Base-by-base conservation (phyloP, 1,140 invertebrate species). In the Microplitis mediator region DNA sequence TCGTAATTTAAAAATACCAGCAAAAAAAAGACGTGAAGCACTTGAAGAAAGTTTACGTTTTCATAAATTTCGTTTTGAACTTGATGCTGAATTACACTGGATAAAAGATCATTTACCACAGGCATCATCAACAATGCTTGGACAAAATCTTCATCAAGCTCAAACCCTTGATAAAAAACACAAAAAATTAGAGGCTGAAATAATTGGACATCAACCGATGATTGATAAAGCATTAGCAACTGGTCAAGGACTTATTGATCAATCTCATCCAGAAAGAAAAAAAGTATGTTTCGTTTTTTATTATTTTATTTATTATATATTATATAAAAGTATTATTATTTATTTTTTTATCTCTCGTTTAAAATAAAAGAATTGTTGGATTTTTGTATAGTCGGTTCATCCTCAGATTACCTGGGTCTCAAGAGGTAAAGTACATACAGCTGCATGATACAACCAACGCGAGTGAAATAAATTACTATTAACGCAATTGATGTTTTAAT, bases 41-140 rank as follows among this genome's bases (percentile, higher is more conserved):
- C 86, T 99, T 3, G 95, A 98, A 81, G 95, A 97, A 82, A 95
- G 95, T 39, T 80, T 95, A 4, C 90, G 93, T 72, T 94, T 95
- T 80, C 96, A 98, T 83, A 97, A 98, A 84, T 98, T 98, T 86
- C 93, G 93, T 32, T 98, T 98, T 82, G 96, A 98, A 84, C 89
- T 98, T 45, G 95, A 98, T 71, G 93, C 93, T 0, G 97, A 99
- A 85, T 88, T 98, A 77, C 95, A 97, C 81, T 99, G 97, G 97
- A 97, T 99, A 67, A 92, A 93, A 45, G 98, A 99, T 84, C 94
- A 97, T 75, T 82, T 94, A 67, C 93, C 94, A 3, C 89, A 93
- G 4, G 96, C 95, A 2, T 90, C 91, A 0, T 95, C 95, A 1
- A 91, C 92, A 3, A 91, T 89, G 4, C 82, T 93, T 3, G 94